Percentiles rank a stretch among this genome's conserved stretches.
These are phyloP conservation scores for Pedionomus torquatus DNA, from an alignment of 2,113 vertebrate species.

Conservation along the genomic window DNA sequence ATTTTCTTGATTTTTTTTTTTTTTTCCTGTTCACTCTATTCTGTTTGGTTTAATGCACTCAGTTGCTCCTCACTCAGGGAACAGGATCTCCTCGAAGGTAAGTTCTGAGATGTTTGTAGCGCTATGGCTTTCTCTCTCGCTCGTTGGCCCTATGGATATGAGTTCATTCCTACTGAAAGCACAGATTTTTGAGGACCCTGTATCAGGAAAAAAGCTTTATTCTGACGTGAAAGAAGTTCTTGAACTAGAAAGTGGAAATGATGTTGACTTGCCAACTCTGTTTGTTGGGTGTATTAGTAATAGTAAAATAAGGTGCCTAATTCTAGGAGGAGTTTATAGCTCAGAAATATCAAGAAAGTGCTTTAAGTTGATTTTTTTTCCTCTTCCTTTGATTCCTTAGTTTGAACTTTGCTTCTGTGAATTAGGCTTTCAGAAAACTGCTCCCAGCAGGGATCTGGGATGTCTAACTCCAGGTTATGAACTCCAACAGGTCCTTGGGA, in stretches of 20 bases:
- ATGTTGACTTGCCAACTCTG: not conserved
- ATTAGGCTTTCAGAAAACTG: not conserved
- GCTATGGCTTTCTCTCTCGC: not conserved
- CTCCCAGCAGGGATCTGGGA: not conserved
- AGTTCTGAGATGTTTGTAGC: not conserved
- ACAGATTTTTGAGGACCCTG: not conserved
- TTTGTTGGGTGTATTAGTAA: not conserved
- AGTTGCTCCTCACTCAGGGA: not conserved
- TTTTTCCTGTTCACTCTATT: not conserved
- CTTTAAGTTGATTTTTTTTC: not conserved
- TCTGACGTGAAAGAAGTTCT: not conserved
- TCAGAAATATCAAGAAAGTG: not conserved
- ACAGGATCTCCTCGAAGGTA: not conserved
- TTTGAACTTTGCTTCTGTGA: not conserved
- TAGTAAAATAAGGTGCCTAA: not conserved
- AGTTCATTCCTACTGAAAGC: not conserved
- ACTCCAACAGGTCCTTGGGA: not conserved
- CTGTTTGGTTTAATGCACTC: not conserved
- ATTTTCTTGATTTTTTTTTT: slow-evolving; percentile 20
- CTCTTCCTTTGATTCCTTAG: not conserved
- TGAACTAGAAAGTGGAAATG: not conserved
- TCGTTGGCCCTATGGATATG: not conserved
- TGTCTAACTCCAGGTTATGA: not conserved
- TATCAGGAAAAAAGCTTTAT: not conserved
- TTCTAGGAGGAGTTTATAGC: not conserved